A percentile compares a stretch with the other conserved stretches of the same genome.
These are phyloP conservation scores for Drosophila dunni DNA, from an alignment of 1,140 invertebrate species.

Conservation along the genomic window DNA sequence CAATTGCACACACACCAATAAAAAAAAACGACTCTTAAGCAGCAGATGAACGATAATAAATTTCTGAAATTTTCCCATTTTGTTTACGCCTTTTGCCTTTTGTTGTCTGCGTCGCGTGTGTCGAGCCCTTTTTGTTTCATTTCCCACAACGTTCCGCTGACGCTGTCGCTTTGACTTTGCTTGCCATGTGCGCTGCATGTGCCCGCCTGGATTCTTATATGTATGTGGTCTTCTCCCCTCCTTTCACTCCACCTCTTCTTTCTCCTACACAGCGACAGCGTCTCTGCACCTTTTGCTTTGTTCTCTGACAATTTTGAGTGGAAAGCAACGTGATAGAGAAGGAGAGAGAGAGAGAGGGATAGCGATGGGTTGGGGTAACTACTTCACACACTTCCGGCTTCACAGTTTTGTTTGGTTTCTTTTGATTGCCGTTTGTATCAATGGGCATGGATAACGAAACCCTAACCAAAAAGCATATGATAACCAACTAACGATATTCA, in stretches of 20 bases:
- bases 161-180: slow-evolving; percentile 7
- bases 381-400: slow-evolving; percentile 70
- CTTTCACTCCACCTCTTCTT: not conserved
- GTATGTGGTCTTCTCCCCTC: not conserved
- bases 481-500: slow-evolving; percentile 20
- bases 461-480: slow-evolving; percentile 12
- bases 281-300: slow-evolving; percentile 13
- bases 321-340: no score
- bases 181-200: slow-evolving; percentile 75
- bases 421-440: slow-evolving; percentile 32
- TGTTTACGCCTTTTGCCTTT: slow-evolving; percentile 53
- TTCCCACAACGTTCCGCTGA: slow-evolving; percentile 51
- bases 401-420: slow-evolving; percentile 41
- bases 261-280: not conserved
- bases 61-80: slow-evolving; percentile 44
- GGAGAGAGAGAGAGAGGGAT: not conserved
- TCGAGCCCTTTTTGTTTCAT: slow-evolving; percentile 49
- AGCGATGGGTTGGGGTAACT: not conserved
- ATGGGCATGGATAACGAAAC: slow-evolving; percentile 28
- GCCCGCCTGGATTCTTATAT: slow-evolving; percentile 56
- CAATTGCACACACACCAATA: slow-evolving; percentile 32
- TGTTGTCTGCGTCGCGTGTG: slow-evolving; percentile 43
- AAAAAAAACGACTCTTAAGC: slow-evolving; percentile 9
- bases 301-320: slow-evolving; percentile 2
- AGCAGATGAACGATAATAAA: slow-evolving; percentile 29